A percentile compares a stretch with the other conserved stretches of the same genome.
Evolutionary conservation across 2,113 vertebrate species (phyloP).

Genomic region (Neolamprologus cancellatus): DNA sequence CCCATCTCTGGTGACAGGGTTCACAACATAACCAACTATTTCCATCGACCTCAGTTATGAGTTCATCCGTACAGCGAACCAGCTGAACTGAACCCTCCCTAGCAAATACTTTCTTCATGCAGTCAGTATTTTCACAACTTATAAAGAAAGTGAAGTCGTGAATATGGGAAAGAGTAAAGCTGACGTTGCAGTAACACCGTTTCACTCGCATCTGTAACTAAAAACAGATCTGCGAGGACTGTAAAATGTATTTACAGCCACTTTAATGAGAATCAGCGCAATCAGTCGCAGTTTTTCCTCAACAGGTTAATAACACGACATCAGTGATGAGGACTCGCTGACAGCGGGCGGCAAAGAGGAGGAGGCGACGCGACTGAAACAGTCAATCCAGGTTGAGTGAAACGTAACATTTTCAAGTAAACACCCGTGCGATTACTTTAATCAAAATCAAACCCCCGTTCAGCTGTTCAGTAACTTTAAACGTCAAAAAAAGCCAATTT

Average conservation of each 20-base stretch:
- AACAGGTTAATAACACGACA: background rate
- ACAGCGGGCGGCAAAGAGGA: background rate
- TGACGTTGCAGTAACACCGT: background rate
- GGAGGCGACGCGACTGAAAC: background rate
- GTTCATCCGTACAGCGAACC: fast-evolving
- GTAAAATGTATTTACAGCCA: background rate
- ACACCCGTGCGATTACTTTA: fast-evolving
- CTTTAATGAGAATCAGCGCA: background rate
- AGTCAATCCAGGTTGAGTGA: background rate
- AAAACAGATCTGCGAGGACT: background rate
- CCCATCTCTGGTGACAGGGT: background rate
- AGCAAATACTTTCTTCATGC: background rate
- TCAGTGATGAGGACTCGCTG: background rate
- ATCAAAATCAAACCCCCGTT: background rate
- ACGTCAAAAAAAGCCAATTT: background rate
- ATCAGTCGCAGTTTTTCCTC: background rate
- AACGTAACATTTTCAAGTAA: background rate
- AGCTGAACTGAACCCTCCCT: background rate
- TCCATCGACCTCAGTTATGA: background rate
- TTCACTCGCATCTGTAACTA: background rate
- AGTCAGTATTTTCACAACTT: background rate
- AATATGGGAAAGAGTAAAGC: fast-evolving
- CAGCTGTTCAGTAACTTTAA: background rate
- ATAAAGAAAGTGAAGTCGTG: background rate
- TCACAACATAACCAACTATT: background rate